phyloP scores from a whole-genome alignment of 2,797 vertebrate genomes.

The Melanotaenia maccullochi region DNA sequence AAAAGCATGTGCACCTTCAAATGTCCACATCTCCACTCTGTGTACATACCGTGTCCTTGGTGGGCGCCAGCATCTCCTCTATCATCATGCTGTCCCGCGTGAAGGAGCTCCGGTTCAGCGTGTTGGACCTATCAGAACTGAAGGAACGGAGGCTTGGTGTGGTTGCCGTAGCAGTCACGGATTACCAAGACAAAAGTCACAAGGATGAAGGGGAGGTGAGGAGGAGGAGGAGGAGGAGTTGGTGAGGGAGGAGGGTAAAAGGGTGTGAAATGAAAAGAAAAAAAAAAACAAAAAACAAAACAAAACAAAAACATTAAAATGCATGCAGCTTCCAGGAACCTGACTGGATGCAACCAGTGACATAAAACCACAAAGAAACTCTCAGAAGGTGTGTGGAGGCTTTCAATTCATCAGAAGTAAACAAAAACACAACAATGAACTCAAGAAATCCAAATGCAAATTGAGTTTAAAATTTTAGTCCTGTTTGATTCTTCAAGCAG shows the following conservation, averaged over 20 bases:
- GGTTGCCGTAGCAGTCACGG: constrained; percentile 66
- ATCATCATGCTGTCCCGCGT: constrained; percentile 99
- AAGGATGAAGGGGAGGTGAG: constrained; percentile 60
- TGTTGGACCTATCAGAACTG: constrained; percentile 99
- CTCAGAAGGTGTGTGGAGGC: background rate
- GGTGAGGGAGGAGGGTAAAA: constrained; percentile 12
- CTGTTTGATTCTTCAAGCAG: too few relatives aligned
- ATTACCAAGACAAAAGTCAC: constrained; percentile 80
- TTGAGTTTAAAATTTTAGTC: background rate
- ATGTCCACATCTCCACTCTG: background rate
- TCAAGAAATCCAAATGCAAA: constrained; percentile 11
- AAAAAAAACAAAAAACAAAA: constrained; percentile 53
- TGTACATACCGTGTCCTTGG: constrained; percentile 92
- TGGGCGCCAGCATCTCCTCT: constrained; percentile 93
- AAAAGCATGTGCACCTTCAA: background rate
- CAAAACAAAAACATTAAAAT: constrained; percentile 87
- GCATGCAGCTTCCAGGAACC: constrained; percentile 97
- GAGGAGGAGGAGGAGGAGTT: constrained; percentile 7
- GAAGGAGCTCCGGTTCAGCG: constrained; percentile 95
- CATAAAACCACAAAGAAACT: constrained; percentile 29
- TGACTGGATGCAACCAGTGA: constrained; percentile 63
- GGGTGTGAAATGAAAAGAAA: constrained; percentile 76
- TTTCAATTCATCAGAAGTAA: background rate
- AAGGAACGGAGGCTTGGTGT: constrained; percentile 97
- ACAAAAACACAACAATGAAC: background rate